Conservation (phyloP, 2,888 invertebrate genomes). For the Harmothoe impar region DNA sequence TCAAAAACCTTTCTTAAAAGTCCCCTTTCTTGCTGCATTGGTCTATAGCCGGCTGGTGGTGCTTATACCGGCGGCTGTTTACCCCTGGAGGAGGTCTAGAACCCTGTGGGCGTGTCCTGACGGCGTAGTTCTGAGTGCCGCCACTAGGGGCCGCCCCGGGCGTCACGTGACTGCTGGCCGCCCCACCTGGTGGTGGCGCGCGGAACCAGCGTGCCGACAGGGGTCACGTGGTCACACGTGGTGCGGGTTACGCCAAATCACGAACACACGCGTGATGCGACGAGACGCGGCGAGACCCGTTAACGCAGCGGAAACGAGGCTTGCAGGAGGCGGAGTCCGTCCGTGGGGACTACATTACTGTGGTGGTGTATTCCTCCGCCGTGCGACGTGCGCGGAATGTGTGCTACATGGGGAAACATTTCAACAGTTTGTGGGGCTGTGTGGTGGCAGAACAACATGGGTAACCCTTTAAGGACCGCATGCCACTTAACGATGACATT, state of each 20-base stretch:
- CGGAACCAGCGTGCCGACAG: neutral
- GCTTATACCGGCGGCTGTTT: too few species aligned
- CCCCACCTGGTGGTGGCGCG: slow-evolving; percentile 14
- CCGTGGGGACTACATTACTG: neutral
- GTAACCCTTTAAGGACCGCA: neutral
- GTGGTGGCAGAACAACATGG: neutral
- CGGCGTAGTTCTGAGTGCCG: neutral
- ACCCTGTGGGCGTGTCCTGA: too few species aligned
- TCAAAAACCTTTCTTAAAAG: too few species aligned
- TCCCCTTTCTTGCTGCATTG: too few species aligned
- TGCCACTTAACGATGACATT: too few species aligned
- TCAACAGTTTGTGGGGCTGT: neutral
- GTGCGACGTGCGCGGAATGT: neutral
- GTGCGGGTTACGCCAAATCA: neutral
- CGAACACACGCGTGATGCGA: neutral
- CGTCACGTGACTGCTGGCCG: neutral
- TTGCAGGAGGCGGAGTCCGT: neutral
- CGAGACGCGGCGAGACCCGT: neutral
- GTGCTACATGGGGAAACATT: neutral
- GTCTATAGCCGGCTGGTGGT: too few species aligned
- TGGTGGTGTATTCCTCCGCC: neutral
- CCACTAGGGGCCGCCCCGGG: neutral
- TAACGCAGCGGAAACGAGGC: neutral
- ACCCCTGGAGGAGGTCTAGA: too few species aligned
- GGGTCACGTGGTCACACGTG: slow-evolving; percentile 33